phyloP scores from a whole-genome alignment of 2,113 vertebrate genomes.

The Pluvianellus socialis region DNA sequence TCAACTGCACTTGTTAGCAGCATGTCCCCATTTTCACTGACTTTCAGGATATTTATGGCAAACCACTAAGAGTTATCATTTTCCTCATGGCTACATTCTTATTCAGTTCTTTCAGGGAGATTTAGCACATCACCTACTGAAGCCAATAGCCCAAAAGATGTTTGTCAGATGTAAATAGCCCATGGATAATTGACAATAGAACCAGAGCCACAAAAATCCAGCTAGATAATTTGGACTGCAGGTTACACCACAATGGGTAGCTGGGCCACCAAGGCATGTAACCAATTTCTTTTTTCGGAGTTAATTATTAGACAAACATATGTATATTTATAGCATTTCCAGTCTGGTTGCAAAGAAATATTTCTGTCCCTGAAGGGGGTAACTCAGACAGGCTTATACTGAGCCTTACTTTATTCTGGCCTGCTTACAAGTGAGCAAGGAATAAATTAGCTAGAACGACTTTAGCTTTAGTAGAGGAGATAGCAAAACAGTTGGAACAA shows the following conservation, averaged over 20 bases:
- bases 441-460: not conserved
- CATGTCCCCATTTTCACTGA: not conserved
- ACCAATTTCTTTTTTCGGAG: constrained; percentile 1
- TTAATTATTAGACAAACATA: not conserved
- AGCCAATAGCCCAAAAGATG: not conserved
- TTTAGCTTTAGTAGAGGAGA: not conserved
- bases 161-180: constrained; percentile 21
- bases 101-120: not conserved
- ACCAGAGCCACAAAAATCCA: not conserved
- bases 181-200: not conserved
- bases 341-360: not conserved
- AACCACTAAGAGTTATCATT: not conserved
- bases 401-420: not conserved
- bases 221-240: not conserved
- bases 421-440: not conserved
- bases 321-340: not conserved
- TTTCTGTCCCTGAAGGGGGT: not conserved
- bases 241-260: not conserved
- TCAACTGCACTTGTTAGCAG: not conserved
- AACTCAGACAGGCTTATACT: not conserved
- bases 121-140: not conserved
- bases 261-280: not conserved
- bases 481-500: not conserved
- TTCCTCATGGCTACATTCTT: not conserved
- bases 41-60: not conserved